Percentiles rank a stretch among this genome's conserved stretches.
These are phyloP conservation scores for Atractosteus spatula DNA, from an alignment of 2,113 vertebrate species.

Conservation along the genomic window DNA sequence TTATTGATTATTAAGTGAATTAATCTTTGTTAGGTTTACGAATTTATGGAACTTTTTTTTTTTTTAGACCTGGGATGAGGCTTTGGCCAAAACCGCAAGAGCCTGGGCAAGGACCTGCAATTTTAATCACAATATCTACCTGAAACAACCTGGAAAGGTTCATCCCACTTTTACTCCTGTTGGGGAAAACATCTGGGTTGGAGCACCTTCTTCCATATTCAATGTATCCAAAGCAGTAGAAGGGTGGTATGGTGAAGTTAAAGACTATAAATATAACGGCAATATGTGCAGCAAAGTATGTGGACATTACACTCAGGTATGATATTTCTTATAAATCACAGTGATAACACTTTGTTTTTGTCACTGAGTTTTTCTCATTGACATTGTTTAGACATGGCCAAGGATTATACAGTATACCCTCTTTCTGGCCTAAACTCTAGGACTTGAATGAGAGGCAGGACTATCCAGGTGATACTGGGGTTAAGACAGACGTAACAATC, in stretches of 20 bases:
- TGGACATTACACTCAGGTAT: conserved; percentile 62
- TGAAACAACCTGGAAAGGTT: background rate
- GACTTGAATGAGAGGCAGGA: no score
- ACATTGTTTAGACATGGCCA: no score
- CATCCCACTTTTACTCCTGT: conserved; percentile 46
- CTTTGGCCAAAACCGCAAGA: conserved; percentile 45
- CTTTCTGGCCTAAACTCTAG: no score
- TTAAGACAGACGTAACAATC: no score
- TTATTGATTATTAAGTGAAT: no score
- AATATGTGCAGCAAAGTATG: background rate
- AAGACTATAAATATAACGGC: background rate
- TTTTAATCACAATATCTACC: conserved; percentile 44
- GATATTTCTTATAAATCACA: background rate
- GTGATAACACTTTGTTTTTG: no score
- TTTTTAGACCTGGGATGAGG: conserved; percentile 56
- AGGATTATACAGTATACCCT: no score
- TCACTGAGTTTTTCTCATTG: no score
- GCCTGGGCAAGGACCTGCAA: conserved; percentile 40
- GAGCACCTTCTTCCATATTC: background rate
- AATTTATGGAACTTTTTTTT: background rate
- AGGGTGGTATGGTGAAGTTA: conserved; percentile 30
- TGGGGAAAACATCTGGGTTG: conserved; percentile 60
- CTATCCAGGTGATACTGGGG: no score
- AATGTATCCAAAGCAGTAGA: background rate
- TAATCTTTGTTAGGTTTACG: no score